Conservation (phyloP, 2,888 invertebrate genomes). For the Augochlorella aurata region DNA sequence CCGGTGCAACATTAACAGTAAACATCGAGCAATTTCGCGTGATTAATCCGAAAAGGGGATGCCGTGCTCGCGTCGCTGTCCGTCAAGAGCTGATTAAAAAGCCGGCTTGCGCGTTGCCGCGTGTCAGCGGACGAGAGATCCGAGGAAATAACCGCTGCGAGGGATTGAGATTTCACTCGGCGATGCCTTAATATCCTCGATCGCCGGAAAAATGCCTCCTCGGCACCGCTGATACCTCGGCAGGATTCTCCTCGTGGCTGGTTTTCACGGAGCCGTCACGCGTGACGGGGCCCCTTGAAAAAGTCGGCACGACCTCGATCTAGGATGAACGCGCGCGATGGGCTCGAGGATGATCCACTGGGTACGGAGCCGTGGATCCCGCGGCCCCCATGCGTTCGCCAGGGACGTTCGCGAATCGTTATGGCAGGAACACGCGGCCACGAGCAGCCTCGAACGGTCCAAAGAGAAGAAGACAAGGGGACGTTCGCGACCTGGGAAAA, state of each 20-base stretch:
- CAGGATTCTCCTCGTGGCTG: neutral
- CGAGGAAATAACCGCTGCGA: neutral
- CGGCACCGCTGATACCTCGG: neutral
- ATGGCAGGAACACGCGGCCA: constrained; percentile 29
- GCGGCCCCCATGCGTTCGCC: constrained; percentile 58
- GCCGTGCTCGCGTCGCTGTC: neutral
- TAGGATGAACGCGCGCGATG: constrained; percentile 23
- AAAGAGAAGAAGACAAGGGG: neutral
- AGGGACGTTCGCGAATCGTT: constrained; percentile 60
- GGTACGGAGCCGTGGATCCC: constrained; percentile 45
- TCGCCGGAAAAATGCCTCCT: constrained; percentile 2
- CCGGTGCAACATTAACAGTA: neutral
- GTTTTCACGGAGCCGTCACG: constrained; percentile 49
- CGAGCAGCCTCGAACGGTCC: neutral
- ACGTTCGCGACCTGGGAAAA: neutral
- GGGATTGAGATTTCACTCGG: neutral
- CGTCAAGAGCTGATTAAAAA: neutral
- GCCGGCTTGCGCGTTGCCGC: neutral
- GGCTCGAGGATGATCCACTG: constrained; percentile 28
- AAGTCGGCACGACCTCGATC: constrained; percentile 55
- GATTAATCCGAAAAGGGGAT: neutral
- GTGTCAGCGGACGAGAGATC: neutral
- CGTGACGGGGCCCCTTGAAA: constrained; percentile 36
- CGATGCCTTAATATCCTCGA: neutral
- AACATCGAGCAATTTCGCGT: neutral